These are phyloP conservation scores for Papilio glaucus DNA, from an alignment of 1,140 invertebrate species.

Conservation along the genomic window DNA sequence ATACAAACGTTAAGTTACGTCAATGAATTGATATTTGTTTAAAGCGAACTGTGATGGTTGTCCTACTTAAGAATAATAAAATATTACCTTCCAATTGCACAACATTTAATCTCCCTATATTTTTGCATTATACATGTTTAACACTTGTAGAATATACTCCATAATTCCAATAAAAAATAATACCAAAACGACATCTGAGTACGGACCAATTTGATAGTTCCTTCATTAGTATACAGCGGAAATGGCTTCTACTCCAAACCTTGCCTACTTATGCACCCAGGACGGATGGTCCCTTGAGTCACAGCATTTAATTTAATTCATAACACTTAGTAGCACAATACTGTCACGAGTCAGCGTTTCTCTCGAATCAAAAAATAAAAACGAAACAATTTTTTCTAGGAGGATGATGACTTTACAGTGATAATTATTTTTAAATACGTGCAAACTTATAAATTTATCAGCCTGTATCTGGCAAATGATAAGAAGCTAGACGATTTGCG, in stretches of 20 bases:
- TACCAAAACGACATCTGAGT: not conserved
- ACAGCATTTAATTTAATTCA: too few relatives aligned
- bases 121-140: not conserved
- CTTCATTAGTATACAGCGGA: too few relatives aligned
- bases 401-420: not conserved
- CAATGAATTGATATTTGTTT: constrained; percentile 4
- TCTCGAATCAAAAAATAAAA: not conserved
- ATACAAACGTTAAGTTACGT: not conserved
- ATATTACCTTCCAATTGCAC: not conserved
- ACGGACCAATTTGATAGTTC: too few relatives aligned
- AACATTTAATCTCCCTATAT: not conserved
- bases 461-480: constrained; percentile 32
- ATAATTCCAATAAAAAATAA: not conserved
- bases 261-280: too few relatives aligned
- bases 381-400: not conserved
- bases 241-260: too few relatives aligned
- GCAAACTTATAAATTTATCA: constrained; percentile 35
- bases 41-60: constrained; percentile 18
- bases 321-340: too few relatives aligned
- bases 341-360: too few relatives aligned
- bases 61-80: constrained; percentile 1
- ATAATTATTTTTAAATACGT: constrained; percentile 1
- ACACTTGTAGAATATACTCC: too few relatives aligned
- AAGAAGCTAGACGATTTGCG: constrained; percentile 25
- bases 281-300: too few relatives aligned